phyloP scores from a whole-genome alignment of 2,888 invertebrate species.

The Schizaphis graminum region DNA sequence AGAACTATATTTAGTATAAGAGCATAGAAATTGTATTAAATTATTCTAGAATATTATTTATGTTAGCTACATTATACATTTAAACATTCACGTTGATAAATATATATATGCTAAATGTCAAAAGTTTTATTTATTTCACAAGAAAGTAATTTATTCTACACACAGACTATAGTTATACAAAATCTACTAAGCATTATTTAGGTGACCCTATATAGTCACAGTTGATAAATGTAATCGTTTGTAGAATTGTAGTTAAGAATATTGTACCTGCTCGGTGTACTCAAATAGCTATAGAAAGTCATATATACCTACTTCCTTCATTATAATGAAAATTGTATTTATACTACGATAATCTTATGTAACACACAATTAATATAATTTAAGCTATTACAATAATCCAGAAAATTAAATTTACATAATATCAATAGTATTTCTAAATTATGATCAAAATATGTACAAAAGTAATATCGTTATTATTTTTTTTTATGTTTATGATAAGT shows the following conservation, averaged over 20 bases:
- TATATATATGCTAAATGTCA: not conserved
- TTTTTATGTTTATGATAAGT: not conserved
- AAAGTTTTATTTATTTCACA: slow-evolving; percentile 25
- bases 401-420: not conserved
- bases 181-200: slow-evolving; percentile 7
- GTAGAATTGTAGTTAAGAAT: not conserved
- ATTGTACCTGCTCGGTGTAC: not conserved
- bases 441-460: not conserved
- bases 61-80: not conserved
- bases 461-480: not conserved
- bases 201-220: slow-evolving; percentile 1
- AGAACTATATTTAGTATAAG: not conserved
- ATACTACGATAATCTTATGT: not conserved
- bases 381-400: not conserved
- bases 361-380: too few species aligned
- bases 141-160: slow-evolving; percentile 31
- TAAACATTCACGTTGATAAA: not conserved
- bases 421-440: not conserved
- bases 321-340: not conserved
- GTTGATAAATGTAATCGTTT: not conserved
- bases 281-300: not conserved
- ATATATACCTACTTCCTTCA: not conserved
- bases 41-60: not conserved
- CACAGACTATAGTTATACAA: not conserved
- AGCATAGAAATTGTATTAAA: not conserved